Evolutionary conservation across 2,888 invertebrate genomes (phyloP).

Genomic region (Frankliniella fusca): DNA sequence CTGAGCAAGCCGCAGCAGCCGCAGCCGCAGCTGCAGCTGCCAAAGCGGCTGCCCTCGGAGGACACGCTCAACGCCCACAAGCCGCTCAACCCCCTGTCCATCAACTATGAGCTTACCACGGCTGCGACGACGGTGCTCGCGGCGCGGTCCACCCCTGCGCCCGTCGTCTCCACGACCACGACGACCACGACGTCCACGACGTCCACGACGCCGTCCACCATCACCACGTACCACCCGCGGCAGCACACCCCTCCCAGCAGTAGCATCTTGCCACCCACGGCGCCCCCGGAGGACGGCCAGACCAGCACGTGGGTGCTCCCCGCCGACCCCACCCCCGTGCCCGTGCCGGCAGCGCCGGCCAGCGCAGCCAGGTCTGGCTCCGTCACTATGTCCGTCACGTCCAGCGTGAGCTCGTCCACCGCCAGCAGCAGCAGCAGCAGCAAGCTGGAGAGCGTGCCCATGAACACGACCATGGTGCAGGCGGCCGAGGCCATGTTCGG

Average conservation of each 20-base stretch:
- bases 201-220: conserved; percentile 44
- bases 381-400: conserved; percentile 11
- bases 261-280: conserved; percentile 42
- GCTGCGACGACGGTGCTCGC: conserved; percentile 34
- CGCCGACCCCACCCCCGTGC: not conserved
- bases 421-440: not conserved
- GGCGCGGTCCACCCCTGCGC: conserved; percentile 34
- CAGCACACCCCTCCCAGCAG: conserved; percentile 38
- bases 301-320: conserved; percentile 15
- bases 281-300: conserved; percentile 30
- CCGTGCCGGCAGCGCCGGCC: not conserved
- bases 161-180: conserved; percentile 30
- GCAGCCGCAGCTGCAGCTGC: not conserved
- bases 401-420: conserved; percentile 1
- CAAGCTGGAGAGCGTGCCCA: not conserved
- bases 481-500: conserved; percentile 69
- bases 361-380: not conserved
- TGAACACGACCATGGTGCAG: not conserved
- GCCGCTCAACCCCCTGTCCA: conserved; percentile 7
- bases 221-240: conserved; percentile 40
- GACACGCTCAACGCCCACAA: conserved; percentile 22
- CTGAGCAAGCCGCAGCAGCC: not conserved
- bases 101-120: conserved; percentile 41
- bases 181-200: conserved; percentile 37
- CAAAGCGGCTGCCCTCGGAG: conserved; percentile 8